Conservation (phyloP, 2,113 vertebrate genomes). For the Narcine bancroftii region DNA sequence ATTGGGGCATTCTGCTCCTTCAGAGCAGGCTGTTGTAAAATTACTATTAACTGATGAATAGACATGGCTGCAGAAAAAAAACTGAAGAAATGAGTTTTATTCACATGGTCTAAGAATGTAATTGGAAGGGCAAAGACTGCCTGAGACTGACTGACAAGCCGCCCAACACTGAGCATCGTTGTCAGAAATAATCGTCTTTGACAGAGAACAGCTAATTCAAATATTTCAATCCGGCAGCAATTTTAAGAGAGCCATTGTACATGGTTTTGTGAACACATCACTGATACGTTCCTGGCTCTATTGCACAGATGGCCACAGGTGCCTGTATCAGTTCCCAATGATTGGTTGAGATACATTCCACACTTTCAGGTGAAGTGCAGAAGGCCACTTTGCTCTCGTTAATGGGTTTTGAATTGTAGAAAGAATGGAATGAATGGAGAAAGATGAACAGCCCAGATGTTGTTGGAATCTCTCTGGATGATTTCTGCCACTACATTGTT, state of each 20-base stretch:
- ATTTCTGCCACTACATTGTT: not conserved
- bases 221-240: not conserved
- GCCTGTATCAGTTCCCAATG: not conserved
- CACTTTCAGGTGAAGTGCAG: not conserved
- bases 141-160: not conserved
- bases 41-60: not conserved
- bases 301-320: not conserved
- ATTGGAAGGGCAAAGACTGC: not conserved
- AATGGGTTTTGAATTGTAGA: not conserved
- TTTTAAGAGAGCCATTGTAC: not conserved
- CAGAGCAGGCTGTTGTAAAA: not conserved
- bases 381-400: not conserved
- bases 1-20: not conserved
- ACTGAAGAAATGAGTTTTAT: not conserved
- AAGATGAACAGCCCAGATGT: not conserved
- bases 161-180: not conserved
- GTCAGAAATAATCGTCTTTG: not conserved
- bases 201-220: not conserved
- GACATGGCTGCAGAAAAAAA: not conserved
- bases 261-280: not conserved
- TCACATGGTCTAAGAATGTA: not conserved
- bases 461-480: not conserved
- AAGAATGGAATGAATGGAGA: not conserved
- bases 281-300: not conserved
- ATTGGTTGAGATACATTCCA: not conserved